These are phyloP conservation scores for Tetramorium bicarinatum DNA, from an alignment of 2,888 invertebrate genomes.

Conservation along the genomic window DNA sequence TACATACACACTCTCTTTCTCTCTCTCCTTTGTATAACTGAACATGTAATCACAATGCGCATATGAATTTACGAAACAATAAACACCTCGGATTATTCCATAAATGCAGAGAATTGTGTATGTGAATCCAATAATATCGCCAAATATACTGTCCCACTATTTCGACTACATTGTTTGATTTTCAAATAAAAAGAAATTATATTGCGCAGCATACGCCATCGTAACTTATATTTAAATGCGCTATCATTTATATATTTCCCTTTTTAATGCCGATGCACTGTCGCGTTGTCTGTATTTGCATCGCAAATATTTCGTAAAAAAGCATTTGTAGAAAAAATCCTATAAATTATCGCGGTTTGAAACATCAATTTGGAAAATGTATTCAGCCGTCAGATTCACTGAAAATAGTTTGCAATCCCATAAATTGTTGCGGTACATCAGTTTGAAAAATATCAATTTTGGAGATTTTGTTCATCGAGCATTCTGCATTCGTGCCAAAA, in stretches of 20 bases:
- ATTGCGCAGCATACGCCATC: background rate
- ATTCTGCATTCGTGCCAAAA: background rate
- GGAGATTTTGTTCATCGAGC: background rate
- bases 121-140: slow-evolving; percentile 1
- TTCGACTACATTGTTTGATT: slow-evolving; percentile 8
- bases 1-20: background rate
- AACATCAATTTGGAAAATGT: slow-evolving; percentile 19
- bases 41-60: slow-evolving; percentile 4
- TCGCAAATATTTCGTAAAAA: slow-evolving; percentile 17
- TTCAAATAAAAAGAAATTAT: slow-evolving; percentile 9
- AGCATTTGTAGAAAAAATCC: background rate
- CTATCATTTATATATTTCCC: background rate
- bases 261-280: background rate
- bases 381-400: background rate
- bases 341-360: slow-evolving; percentile 5
- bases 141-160: background rate
- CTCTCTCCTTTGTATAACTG: slow-evolving; percentile 3
- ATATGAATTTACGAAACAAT: slow-evolving; percentile 38
- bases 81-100: slow-evolving; percentile 33
- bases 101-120: background rate
- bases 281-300: background rate
- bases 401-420: background rate
- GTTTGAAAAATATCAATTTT: slow-evolving; percentile 13
- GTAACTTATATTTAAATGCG: slow-evolving; percentile 15
- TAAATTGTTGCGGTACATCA: slow-evolving; percentile 20